A percentile compares a stretch with the other conserved stretches of the same genome.
These are phyloP conservation scores for Podilymbus podiceps DNA, from an alignment of 2,113 vertebrate genomes.

Conservation along the genomic window DNA sequence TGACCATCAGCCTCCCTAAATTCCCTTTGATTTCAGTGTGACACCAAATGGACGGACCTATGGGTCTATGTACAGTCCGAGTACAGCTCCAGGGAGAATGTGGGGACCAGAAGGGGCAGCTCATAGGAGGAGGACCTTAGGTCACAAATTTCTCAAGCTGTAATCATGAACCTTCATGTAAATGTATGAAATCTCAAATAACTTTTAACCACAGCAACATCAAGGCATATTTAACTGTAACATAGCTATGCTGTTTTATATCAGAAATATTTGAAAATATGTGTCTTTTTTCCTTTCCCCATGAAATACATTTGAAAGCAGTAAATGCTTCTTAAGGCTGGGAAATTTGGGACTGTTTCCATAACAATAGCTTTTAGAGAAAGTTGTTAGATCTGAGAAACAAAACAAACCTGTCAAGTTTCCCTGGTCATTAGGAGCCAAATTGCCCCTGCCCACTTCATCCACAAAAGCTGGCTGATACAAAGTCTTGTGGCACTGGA, in stretches of 20 bases:
- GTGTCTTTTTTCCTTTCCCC: background rate
- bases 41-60: background rate
- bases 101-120: background rate
- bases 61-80: background rate
- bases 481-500: background rate
- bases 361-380: background rate
- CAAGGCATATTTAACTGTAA: background rate
- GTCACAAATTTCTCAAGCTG: background rate
- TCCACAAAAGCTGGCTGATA: slow-evolving; percentile 27
- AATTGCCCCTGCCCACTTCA: slow-evolving; percentile 27
- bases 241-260: background rate
- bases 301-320: background rate
- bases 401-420: slow-evolving; percentile 33
- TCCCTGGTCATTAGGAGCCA: background rate
- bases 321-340: background rate
- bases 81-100: background rate
- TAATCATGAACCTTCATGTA: background rate
- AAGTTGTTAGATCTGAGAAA: slow-evolving; percentile 16
- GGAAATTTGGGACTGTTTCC: background rate
- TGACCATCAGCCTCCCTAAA: background rate
- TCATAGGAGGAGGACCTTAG: background rate
- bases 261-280: background rate
- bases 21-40: background rate
- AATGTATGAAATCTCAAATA: background rate
- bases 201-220: background rate